These are phyloP conservation scores for Therioaphis trifolii DNA, from an alignment of 2,888 invertebrate species.

Conservation along the genomic window DNA sequence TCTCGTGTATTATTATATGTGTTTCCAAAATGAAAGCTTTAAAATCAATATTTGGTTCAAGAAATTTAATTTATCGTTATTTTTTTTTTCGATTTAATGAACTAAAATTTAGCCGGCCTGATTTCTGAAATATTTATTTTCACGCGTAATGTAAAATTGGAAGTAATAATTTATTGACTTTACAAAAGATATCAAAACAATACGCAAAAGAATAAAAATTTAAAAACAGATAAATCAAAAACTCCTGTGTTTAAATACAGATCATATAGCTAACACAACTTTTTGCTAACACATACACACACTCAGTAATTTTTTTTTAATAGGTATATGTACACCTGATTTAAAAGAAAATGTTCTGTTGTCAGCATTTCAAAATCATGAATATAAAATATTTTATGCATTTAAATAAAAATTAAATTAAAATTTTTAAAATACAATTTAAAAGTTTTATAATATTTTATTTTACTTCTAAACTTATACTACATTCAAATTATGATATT, in stretches of 20 bases:
- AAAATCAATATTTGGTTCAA: neutral
- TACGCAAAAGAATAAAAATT: neutral
- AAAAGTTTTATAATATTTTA: neutral
- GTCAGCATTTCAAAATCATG: no score
- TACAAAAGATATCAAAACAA: neutral
- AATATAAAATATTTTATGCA: no score
- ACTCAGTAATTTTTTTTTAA: no score
- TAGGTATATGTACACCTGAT: no score
- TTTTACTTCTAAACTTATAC: neutral
- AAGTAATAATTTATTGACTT: neutral
- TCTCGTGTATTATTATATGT: no score
- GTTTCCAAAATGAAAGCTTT: neutral
- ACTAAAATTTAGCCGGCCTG: neutral
- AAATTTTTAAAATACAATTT: neutral
- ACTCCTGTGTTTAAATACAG: neutral
- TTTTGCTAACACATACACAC: no score
- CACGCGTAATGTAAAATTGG: neutral
- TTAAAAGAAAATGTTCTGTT: no score
- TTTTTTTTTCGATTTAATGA: slow-evolving; percentile 20
- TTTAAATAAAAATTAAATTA: no score
- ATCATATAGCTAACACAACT: no score
- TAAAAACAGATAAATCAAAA: neutral
- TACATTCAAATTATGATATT: no score
- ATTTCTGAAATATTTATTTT: neutral
- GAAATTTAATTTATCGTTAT: neutral